Conservation (phyloP, 2,888 invertebrate genomes). For the Pachydiplax longipennis region DNA sequence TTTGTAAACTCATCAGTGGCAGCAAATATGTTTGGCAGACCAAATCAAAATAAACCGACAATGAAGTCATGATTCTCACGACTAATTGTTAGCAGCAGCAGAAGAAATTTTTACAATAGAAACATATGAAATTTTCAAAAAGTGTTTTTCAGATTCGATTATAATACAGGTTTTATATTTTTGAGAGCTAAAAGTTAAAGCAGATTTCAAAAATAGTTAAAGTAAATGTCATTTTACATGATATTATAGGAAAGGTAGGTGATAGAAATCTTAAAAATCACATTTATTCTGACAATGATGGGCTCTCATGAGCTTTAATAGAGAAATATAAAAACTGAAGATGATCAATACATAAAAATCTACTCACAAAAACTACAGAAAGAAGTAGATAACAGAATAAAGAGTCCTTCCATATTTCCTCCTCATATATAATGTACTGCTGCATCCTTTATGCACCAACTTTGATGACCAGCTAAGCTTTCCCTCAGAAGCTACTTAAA, state of each 20-base stretch:
- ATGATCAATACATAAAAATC: neutral
- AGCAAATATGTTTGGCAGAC: too few species aligned
- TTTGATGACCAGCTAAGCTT: neutral
- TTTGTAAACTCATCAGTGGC: too few species aligned
- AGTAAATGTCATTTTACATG: neutral
- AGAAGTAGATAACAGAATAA: neutral
- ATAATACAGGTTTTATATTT: neutral
- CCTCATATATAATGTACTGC: neutral
- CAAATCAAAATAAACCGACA: too few species aligned
- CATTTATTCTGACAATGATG: neutral
- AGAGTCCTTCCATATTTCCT: neutral
- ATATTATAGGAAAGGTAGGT: neutral
- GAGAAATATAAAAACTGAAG: constrained; percentile 21
- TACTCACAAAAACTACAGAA: neutral
- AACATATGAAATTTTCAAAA: neutral
- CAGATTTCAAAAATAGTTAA: neutral
- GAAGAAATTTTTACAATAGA: too few species aligned
- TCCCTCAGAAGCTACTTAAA: neutral
- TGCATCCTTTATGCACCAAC: neutral
- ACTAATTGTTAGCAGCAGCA: too few species aligned
- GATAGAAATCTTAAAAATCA: neutral
- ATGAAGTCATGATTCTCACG: too few species aligned
- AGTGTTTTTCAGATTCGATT: neutral
- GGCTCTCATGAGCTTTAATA: neutral
- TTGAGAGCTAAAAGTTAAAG: neutral